Evolutionary conservation across 2,888 invertebrate genomes (phyloP), one percentile per base, ranked within the genome.

Genomic region (Meloe dianella): DNA sequence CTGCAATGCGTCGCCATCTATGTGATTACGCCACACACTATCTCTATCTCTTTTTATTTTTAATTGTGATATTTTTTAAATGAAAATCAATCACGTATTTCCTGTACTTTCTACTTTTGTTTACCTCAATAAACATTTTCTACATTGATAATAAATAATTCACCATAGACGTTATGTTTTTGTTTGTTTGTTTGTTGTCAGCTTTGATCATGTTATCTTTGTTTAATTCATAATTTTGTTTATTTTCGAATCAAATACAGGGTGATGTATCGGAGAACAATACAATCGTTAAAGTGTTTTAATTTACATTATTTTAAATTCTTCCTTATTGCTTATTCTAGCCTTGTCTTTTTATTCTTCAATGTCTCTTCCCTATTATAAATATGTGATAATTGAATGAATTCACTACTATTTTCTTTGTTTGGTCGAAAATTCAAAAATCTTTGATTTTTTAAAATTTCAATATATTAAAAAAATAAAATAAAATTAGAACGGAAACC

Each of bases 1-100:
- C 51, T 51, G 51, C 51, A 51, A 51, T 51, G 51, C 51, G 51
- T 24, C 51, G 51, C 22, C 51, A 51, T 51, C 22, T 51, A 51
- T 51, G 20, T 14, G 10, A 12, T 22, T 24, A 51, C 5, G 12
- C 10, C 51, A 0, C n/a, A n/a, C 22, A 8, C 22, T 24, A 22
- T 12, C 22, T 51, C 14, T 51, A 9, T 51, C 14, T 51, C 14
- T 6, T n/a, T 38, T n/a, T 38, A 4, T 5, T 41, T 41, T 41
- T 17, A n/a, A 41, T 41, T 41, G n/a, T n/a, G n/a, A n/a, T 41
- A n/a, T 17, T 41, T 41, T 41, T 20, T 20, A 47, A 47, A 51
- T 10, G 10, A 51, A 51, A 51, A 22, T 51, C 51, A 51, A 24
- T 9, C 51, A 51, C 51, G 51, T 51, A 41, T n/a, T 41, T 41